Evolutionary conservation across 1,140 invertebrate species (phyloP).

Genomic region (Drosophila micromelanica): DNA sequence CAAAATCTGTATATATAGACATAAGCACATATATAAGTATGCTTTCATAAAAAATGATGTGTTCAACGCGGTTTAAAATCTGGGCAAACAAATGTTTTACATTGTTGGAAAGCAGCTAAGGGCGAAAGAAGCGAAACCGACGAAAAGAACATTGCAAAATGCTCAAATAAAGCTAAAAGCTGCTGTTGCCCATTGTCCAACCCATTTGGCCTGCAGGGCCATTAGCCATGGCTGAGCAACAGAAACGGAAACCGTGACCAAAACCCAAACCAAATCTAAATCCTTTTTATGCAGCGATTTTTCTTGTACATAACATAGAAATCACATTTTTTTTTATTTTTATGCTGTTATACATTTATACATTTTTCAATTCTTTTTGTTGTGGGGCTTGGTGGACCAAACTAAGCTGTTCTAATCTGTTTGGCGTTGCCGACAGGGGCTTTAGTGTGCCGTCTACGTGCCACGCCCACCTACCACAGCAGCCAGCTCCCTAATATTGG

Average conservation of each 20-base stretch:
- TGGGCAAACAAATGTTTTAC: conserved; percentile 78
- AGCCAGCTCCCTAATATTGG: not conserved
- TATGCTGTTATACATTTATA: not conserved
- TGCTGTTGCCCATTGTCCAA: conserved; percentile 41
- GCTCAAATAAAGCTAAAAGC: conserved; percentile 21
- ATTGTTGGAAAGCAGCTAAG: conserved; percentile 62
- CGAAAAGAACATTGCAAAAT: conserved; percentile 33
- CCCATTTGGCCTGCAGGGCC: conserved; percentile 63
- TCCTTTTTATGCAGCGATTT: conserved; percentile 73
- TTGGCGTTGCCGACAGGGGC: conserved; percentile 52
- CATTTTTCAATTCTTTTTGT: conserved; percentile 10
- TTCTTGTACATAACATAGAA: conserved; percentile 47
- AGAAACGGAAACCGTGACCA: conserved; percentile 16
- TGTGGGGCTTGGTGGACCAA: conserved; percentile 11
- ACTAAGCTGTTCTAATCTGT: conserved; percentile 76
- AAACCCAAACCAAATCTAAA: conserved; percentile 50
- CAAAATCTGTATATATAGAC: conserved; percentile 4
- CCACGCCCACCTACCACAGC: no score
- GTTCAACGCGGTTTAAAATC: conserved; percentile 55
- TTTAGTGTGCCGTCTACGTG: not conserved
- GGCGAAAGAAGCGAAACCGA: conserved; percentile 28
- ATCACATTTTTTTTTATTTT: conserved; percentile 9
- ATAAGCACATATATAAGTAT: conserved; percentile 20
- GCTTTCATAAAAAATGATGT: conserved; percentile 59
- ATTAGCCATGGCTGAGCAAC: conserved; percentile 61